Evolutionary conservation across 2,888 invertebrate species (phyloP).

Genomic region (Auanema freiburgensis): DNA sequence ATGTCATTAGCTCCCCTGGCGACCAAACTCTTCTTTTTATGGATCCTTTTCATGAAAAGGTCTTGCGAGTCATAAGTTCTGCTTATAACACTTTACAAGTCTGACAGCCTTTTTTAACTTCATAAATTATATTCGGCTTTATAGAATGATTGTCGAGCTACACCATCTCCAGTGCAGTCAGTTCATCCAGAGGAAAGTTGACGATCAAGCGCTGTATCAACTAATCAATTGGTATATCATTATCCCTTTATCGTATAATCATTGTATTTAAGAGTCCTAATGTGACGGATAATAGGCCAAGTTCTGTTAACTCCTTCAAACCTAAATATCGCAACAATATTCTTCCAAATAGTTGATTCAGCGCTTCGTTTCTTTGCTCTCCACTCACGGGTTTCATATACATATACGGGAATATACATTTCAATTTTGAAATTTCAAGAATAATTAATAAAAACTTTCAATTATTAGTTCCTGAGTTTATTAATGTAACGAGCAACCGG

Average conservation of each 20-base stretch:
- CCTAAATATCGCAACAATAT: conserved; percentile 16
- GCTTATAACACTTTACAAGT: conserved; percentile 3
- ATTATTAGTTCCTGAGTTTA: neutral
- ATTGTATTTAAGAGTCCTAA: no score
- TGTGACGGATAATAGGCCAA: no score
- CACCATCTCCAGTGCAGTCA: no score
- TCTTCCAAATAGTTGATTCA: conserved; percentile 7
- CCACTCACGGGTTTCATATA: no score
- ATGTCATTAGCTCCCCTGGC: conserved; percentile 12
- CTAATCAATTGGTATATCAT: no score
- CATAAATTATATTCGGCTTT: no score
- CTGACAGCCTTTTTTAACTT: no score
- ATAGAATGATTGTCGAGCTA: no score
- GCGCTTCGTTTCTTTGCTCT: neutral
- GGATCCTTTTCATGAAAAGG: conserved; percentile 16
- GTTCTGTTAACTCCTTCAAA: no score
- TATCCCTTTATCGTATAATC: no score
- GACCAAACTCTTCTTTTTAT: conserved; percentile 20
- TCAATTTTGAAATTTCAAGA: conserved; percentile 3
- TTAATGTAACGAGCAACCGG: neutral
- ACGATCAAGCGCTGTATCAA: no score
- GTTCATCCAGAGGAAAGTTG: no score
- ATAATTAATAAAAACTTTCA: neutral
- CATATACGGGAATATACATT: neutral
- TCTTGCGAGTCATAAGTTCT: conserved; percentile 9